Conservation (phyloP, 2,888 invertebrate genomes). For the Asteroscopus sphinx region DNA sequence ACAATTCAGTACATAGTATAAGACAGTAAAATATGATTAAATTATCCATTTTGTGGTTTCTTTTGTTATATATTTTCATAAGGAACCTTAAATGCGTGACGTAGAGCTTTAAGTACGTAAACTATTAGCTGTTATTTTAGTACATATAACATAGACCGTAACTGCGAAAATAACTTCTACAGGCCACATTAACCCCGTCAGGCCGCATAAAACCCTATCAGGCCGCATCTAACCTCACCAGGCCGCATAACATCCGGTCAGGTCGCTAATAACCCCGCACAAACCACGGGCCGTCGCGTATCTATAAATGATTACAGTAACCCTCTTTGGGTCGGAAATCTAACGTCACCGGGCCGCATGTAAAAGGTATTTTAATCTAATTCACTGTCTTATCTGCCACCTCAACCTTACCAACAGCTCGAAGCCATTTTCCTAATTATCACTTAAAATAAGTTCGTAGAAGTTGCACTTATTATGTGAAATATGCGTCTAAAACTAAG, state of each 20-base stretch:
- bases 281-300: too few relatives aligned
- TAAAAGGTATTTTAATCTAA: neutral
- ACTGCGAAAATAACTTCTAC: neutral
- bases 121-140: neutral
- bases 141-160: neutral
- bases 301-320: too few relatives aligned
- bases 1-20: constrained; percentile 10
- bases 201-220: neutral
- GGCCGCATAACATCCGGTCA: neutral
- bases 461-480: constrained; percentile 54
- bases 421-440: constrained; percentile 13
- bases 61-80: neutral
- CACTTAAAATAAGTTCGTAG: constrained; percentile 28
- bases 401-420: constrained; percentile 28
- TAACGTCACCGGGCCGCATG: neutral
- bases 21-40: constrained; percentile 17
- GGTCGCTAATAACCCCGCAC: neutral
- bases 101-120: neutral
- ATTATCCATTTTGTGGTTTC: neutral
- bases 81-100: neutral
- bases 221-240: neutral
- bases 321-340: too few relatives aligned
- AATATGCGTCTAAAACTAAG: constrained; percentile 54
- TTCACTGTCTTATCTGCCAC: constrained; percentile 18
- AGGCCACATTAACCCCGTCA: neutral